Percentiles rank a stretch among this genome's conserved stretches.
phyloP scores from a whole-genome alignment of 2,888 invertebrate genomes.

The Macroteleia sp. region DNA sequence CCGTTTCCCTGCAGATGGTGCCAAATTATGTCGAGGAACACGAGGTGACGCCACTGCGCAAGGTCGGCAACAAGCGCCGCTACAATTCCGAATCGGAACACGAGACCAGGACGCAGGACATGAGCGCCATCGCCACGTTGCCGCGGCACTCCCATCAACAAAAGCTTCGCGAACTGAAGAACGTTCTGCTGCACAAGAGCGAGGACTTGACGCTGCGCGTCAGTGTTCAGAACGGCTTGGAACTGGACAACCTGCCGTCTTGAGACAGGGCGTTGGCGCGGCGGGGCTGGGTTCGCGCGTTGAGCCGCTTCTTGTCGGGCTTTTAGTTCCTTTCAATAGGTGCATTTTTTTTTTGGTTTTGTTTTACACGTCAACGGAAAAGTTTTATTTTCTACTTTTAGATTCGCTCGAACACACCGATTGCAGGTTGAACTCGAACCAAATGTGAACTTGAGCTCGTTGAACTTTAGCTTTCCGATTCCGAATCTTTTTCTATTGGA shows the following conservation, averaged over 20 bases:
- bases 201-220: constrained; percentile 68
- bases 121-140: constrained; percentile 80
- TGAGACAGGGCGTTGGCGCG: constrained; percentile 70
- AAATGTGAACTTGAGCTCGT: no score
- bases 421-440: no score
- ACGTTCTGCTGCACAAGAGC: constrained; percentile 76
- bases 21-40: constrained; percentile 75
- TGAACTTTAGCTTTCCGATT: no score
- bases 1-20: constrained; percentile 81
- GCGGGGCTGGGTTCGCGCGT: constrained; percentile 39
- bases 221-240: constrained; percentile 78
- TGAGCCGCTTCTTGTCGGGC: constrained; percentile 15
- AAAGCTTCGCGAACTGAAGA: constrained; percentile 74
- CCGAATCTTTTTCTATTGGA: no score
- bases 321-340: constrained; percentile 38
- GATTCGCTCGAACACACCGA: no score
- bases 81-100: constrained; percentile 82
- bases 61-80: constrained; percentile 72
- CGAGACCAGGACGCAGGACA: constrained; percentile 73
- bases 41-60: constrained; percentile 62
- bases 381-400: no score
- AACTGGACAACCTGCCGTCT: constrained; percentile 80
- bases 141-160: constrained; percentile 76
- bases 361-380: no score
- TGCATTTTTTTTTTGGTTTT: no score